These are phyloP conservation scores for Vanessa atalanta DNA, from an alignment of 1,140 invertebrate species.

Conservation along the genomic window DNA sequence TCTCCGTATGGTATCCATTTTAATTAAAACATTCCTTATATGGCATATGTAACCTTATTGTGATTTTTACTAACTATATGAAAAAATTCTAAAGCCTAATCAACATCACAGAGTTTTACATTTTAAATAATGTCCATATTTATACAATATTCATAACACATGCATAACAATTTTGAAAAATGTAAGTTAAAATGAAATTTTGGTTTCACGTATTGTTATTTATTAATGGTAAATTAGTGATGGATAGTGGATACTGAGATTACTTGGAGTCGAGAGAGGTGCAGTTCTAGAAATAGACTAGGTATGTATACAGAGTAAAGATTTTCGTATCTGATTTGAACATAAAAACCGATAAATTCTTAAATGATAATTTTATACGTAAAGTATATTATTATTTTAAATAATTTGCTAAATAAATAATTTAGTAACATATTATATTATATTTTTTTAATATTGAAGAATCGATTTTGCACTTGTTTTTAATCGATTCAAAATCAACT, in stretches of 20 bases:
- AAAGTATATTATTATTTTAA: too few species aligned
- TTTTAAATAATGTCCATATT: background rate
- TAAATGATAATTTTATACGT: too few species aligned
- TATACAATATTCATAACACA: background rate
- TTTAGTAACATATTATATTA: too few species aligned
- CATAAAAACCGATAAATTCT: too few species aligned
- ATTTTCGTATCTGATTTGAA: too few species aligned
- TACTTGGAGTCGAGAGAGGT: too few species aligned
- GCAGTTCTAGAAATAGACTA: too few species aligned
- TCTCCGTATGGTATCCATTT: conserved; percentile 69
- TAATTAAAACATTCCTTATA: conserved; percentile 58
- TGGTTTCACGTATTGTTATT: conserved; percentile 5
- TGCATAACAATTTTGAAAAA: background rate
- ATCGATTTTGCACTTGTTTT: too few species aligned
- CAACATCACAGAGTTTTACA: conserved; percentile 6
- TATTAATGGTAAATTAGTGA: conserved; percentile 9
- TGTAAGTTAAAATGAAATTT: background rate
- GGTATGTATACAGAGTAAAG: too few species aligned
- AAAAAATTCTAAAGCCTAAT: background rate
- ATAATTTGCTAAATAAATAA: too few species aligned
- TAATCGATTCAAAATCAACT: too few species aligned
- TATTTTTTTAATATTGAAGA: too few species aligned
- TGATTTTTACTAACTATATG: conserved; percentile 15
- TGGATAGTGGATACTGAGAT: background rate
- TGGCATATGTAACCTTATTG: conserved; percentile 48